Percentiles rank a stretch among this genome's conserved stretches.
Conservation (phyloP, 2,113 vertebrate species). For the Zosterops pallidus region DNA sequence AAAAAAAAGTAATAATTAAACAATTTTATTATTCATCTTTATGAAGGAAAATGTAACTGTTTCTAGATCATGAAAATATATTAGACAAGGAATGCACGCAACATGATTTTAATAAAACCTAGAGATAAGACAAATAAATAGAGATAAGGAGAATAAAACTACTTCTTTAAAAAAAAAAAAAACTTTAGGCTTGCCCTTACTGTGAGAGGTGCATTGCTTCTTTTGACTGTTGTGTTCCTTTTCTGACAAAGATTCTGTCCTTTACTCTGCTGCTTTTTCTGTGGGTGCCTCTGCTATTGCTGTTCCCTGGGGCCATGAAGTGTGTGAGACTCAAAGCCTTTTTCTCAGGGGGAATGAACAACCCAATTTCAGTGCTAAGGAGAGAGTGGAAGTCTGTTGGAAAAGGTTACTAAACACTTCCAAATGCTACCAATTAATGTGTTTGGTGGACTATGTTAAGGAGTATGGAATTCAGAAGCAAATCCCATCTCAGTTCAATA, state of each 20-base stretch:
- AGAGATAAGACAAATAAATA: background rate
- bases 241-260: background rate
- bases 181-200: background rate
- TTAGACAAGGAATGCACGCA: background rate
- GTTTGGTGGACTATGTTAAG: background rate
- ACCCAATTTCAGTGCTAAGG: background rate
- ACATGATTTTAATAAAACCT: background rate
- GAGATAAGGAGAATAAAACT: background rate
- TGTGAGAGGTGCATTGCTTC: background rate
- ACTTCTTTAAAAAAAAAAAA: background rate
- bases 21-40: background rate
- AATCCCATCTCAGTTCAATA: background rate
- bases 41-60: background rate
- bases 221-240: background rate
- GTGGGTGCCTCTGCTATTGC: background rate
- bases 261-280: background rate
- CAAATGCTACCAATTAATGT: background rate
- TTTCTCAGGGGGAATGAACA: background rate
- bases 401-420: slow-evolving; percentile 6
- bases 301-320: background rate
- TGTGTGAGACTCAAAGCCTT: background rate
- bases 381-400: background rate
- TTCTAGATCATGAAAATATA: background rate
- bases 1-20: background rate
- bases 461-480: background rate